Percentiles rank a stretch among this genome's conserved stretches.
Conservation (phyloP, 1,140 invertebrate species). For the Camponotus floridanus region DNA sequence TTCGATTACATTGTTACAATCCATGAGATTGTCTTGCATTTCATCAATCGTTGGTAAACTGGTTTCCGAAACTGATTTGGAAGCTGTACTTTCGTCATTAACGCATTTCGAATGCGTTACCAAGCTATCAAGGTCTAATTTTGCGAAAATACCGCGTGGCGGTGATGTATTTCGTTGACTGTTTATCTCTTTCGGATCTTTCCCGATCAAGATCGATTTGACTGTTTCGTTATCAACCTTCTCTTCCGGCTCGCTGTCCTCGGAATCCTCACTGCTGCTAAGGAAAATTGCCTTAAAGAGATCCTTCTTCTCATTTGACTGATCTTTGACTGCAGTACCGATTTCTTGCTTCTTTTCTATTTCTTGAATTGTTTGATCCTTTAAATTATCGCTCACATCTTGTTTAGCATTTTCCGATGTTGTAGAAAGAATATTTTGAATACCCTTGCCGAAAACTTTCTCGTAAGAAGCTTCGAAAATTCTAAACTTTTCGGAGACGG, state of each 20-base stretch:
- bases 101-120: constrained; percentile 68
- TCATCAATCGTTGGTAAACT: neutral
- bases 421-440: constrained; percentile 29
- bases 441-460: constrained; percentile 76
- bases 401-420: neutral
- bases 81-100: neutral
- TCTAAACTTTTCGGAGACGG: constrained; percentile 75
- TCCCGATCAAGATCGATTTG: constrained; percentile 79
- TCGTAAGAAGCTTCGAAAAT: constrained; percentile 79
- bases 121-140: constrained; percentile 89
- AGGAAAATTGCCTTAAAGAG: constrained; percentile 90
- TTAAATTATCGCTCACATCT: neutral
- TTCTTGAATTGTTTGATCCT: neutral
- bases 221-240: constrained; percentile 79
- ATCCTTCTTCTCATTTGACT: constrained; percentile 87
- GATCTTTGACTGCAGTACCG: constrained; percentile 25
- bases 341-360: constrained; percentile 11
- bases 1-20: neutral
- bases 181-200: constrained; percentile 82
- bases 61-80: neutral
- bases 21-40: neutral
- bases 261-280: constrained; percentile 88
- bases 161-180: constrained; percentile 89
- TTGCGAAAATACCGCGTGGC: constrained; percentile 91
- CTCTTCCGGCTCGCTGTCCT: constrained; percentile 82